A percentile compares a stretch with the other conserved stretches of the same genome.
Conservation (phyloP, 2,113 vertebrate genomes). For the Saguinus imperator region DNA sequence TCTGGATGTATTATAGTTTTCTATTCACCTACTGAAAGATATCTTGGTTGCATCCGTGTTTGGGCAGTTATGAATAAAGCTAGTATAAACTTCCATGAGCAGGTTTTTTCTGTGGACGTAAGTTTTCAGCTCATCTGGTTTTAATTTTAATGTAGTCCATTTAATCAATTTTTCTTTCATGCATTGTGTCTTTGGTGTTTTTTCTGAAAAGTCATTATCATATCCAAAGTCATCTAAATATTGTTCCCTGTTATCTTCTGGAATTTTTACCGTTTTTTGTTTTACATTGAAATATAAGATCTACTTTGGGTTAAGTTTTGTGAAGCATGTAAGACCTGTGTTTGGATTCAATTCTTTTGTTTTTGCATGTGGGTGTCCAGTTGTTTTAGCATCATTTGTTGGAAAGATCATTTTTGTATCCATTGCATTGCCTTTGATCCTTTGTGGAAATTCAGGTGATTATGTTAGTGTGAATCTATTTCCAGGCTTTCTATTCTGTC, state of each 20-base stretch:
- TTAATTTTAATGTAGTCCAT: not conserved
- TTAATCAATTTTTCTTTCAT: constrained; percentile 15
- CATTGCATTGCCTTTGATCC: not conserved
- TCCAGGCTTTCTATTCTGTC: not conserved
- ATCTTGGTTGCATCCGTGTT: not conserved
- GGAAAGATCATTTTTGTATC: not conserved
- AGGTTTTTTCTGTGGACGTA: not conserved
- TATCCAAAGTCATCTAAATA: not conserved
- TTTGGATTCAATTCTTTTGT: not conserved
- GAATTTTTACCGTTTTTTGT: not conserved
- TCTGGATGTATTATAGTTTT: not conserved
- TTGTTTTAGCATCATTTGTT: not conserved
- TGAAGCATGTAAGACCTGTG: not conserved
- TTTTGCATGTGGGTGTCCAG: not conserved
- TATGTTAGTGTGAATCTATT: not conserved
- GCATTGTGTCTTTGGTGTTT: not conserved
- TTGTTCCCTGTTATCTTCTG: not conserved
- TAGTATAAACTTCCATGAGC: not conserved
- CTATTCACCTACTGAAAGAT: not conserved
- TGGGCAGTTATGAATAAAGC: not conserved
- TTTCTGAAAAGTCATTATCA: not conserved
- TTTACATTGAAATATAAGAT: not conserved
- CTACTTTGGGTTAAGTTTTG: not conserved
- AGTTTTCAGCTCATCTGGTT: not conserved
- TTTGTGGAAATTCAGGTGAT: not conserved